Evolutionary conservation across 2,888 invertebrate genomes (phyloP).

Genomic region (Troides oblongomaculatus): DNA sequence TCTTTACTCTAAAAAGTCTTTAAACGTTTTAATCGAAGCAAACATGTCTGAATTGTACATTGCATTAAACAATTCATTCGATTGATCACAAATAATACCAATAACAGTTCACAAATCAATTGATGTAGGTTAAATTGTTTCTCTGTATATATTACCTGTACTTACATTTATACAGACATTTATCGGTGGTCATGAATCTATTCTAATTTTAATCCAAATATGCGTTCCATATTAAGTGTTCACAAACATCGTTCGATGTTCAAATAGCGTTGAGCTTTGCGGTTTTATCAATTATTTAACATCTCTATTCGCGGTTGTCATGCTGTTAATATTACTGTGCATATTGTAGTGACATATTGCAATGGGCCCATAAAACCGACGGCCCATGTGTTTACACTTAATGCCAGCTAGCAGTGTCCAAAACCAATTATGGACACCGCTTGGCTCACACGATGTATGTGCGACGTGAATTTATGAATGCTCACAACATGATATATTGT

Average conservation of each 20-base stretch:
- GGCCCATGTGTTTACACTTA: slow-evolving; percentile 40
- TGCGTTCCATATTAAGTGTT: not conserved
- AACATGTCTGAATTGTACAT: too few species aligned
- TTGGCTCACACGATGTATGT: slow-evolving; percentile 56
- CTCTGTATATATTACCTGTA: too few species aligned
- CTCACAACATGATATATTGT: slow-evolving; percentile 27
- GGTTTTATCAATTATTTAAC: slow-evolving; percentile 14
- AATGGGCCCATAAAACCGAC: slow-evolving; percentile 23
- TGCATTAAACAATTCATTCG: too few species aligned
- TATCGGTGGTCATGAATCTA: not conserved
- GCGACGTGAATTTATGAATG: slow-evolving; percentile 38
- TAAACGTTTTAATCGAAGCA: too few species aligned
- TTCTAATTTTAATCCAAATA: not conserved
- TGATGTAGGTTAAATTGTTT: too few species aligned
- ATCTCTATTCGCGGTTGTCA: slow-evolving; percentile 4
- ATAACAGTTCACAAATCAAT: too few species aligned
- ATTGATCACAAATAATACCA: too few species aligned
- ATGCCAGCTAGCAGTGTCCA: slow-evolving; percentile 46
- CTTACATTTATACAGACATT: too few species aligned
- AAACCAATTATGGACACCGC: slow-evolving; percentile 65
- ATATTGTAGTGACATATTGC: slow-evolving; percentile 15
- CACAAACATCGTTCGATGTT: not conserved
- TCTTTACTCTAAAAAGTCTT: too few species aligned
- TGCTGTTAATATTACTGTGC: slow-evolving; percentile 2
- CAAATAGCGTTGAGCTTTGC: not conserved